Base-by-base conservation (phyloP, 1,140 invertebrate genomes). In the Psix sp. region DNA sequence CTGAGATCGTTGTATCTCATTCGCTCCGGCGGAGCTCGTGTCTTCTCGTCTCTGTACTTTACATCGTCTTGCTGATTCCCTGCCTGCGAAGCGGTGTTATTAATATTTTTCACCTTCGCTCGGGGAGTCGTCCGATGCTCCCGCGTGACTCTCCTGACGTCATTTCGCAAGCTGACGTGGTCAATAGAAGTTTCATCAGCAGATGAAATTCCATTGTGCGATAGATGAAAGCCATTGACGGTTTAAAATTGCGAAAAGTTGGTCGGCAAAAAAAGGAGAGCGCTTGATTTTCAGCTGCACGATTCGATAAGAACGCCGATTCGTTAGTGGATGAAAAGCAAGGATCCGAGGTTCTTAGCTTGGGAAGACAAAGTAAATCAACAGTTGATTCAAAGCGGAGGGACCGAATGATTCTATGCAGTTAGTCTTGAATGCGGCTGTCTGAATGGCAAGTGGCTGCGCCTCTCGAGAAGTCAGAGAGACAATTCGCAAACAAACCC, bases 41-140 rank as follows among this genome's bases (percentile, higher is more conserved):
- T 40, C 33, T 26, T 65, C 48, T 20, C 20, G 16, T 57, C 49
- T 46, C 15, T 33, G n/a, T 40, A 21, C 45, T 74, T 74, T 74
- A 65, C 49, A 70, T 72, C 77, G 62, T 74, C 43, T 31, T 70
- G 63, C 62, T 74, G 57, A 73, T 70, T 80, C 80, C 76, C 74
- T 79, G 40, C 52, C n/a, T n/a, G 31, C 9, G 13, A 42, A 62
- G 49, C 76, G 63, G 74, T 33, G 56, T 86, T 87, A 87, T 86
- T 87, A 86, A 87, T 86, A 86, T 86, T 85, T 85, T 84, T 86
- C 78, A 80, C 68, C 82, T 77, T 77, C 79, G n/a, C 79, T 33
- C 38, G 16, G 52, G 63, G 82, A 86, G 84, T 85, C 85, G 83
- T 86, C 84, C 83, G 83, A 77, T 78, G 35, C 75, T 54, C 52